Conservation (phyloP, 2,888 invertebrate species). For the Diaperis boleti region DNA sequence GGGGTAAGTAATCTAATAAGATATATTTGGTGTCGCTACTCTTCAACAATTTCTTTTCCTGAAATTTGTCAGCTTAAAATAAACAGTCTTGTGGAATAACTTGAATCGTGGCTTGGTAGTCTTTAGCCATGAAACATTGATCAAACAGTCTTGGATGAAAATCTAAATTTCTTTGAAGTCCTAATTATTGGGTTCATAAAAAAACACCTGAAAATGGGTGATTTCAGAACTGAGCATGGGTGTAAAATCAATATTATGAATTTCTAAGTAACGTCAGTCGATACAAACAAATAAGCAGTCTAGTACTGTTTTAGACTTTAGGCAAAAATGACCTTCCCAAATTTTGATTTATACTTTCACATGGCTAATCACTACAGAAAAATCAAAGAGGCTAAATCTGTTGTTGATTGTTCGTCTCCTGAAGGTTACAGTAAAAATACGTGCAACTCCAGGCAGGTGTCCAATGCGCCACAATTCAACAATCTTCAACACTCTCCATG, state of each 20-base stretch:
- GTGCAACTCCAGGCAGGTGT: constrained; percentile 39
- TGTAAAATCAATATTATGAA: constrained; percentile 16
- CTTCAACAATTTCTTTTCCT: too few relatives aligned
- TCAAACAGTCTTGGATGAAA: too few relatives aligned
- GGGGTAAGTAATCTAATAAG: constrained; percentile 7
- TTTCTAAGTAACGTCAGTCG: constrained; percentile 10
- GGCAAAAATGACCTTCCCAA: constrained; percentile 49
- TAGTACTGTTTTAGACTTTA: background rate
- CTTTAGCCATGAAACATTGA: too few relatives aligned
- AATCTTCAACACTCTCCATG: background rate
- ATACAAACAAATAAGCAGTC: constrained; percentile 29
- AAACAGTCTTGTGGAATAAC: too few relatives aligned
- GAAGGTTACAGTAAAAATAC: constrained; percentile 47
- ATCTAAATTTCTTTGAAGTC: too few relatives aligned
- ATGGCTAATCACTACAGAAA: constrained; percentile 66
- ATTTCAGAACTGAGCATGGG: too few relatives aligned
- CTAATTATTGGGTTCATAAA: too few relatives aligned
- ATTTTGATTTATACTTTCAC: constrained; percentile 62
- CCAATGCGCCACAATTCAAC: background rate
- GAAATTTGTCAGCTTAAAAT: too few relatives aligned
- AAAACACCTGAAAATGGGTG: too few relatives aligned
- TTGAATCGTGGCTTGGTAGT: too few relatives aligned
- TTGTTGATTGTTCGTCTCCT: constrained; percentile 62
- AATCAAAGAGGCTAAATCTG: constrained; percentile 61
- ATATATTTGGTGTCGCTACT: background rate